Conservation (phyloP, 1,140 invertebrate genomes). For the Lepidurus couesii region DNA sequence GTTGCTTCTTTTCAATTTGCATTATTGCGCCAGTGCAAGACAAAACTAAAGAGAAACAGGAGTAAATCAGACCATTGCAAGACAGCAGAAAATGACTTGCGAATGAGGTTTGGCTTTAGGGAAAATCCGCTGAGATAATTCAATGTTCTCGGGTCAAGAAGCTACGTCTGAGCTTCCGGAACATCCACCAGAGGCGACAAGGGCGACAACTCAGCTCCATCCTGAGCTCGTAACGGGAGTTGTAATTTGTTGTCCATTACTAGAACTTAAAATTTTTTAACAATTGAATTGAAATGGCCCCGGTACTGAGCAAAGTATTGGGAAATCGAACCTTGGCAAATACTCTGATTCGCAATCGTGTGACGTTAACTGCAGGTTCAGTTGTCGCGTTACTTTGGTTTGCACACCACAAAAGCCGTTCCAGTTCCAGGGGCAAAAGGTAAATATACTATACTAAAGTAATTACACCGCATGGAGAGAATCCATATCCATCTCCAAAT, state of each 20-base stretch:
- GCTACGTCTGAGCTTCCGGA: too few relatives aligned
- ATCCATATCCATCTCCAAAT: too few relatives aligned
- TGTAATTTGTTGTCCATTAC: not conserved
- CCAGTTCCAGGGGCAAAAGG: conserved; percentile 27
- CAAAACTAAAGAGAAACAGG: too few relatives aligned
- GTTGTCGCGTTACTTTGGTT: conserved; percentile 29
- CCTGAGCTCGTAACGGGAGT: not conserved
- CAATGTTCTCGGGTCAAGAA: too few relatives aligned
- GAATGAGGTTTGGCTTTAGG: too few relatives aligned
- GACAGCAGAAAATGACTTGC: too few relatives aligned
- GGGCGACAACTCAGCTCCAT: not conserved
- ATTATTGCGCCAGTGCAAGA: too few relatives aligned
- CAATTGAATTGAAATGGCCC: conserved; percentile 26
- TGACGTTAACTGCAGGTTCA: conserved; percentile 23
- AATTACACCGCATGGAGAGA: not conserved
- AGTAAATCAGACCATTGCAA: too few relatives aligned
- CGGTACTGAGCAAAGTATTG: conserved; percentile 30
- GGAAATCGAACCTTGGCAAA: not conserved
- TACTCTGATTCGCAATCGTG: conserved; percentile 7
- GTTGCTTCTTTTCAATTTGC: too few relatives aligned
- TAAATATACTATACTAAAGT: not conserved
- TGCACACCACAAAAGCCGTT: conserved; percentile 25
- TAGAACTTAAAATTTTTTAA: not conserved
- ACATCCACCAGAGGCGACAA: not conserved
- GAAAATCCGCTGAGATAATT: too few relatives aligned